These are phyloP conservation scores for Halcyon chelicuti DNA, from an alignment of 2,797 vertebrate species.

Conservation along the genomic window DNA sequence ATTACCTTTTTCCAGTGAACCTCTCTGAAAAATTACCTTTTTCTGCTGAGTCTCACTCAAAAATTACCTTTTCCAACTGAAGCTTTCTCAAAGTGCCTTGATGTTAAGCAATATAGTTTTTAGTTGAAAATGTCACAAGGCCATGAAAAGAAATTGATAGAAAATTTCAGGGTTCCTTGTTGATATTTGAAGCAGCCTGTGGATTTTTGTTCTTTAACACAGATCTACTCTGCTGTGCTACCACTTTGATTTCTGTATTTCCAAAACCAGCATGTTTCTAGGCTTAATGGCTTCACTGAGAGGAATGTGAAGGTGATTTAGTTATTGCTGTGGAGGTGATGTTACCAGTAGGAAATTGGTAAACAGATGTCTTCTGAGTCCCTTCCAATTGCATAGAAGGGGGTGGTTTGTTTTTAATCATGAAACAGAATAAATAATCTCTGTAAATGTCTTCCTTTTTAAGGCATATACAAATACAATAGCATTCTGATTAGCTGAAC, in stretches of 20 bases:
- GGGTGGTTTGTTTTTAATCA: slow-evolving; percentile 35
- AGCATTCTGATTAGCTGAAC: neutral
- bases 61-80: slow-evolving; percentile 87
- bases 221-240: slow-evolving; percentile 83
- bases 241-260: slow-evolving; percentile 87
- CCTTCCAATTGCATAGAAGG: slow-evolving; percentile 70
- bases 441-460: slow-evolving; percentile 51
- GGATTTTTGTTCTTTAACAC: slow-evolving; percentile 89
- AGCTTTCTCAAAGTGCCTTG: slow-evolving; percentile 85
- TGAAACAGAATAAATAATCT: slow-evolving; percentile 73
- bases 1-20: slow-evolving; percentile 88
- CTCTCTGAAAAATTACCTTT: slow-evolving; percentile 87
- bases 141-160: slow-evolving; percentile 86
- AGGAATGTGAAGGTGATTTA: slow-evolving; percentile 87
- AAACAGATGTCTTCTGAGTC: slow-evolving; percentile 77
- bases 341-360: slow-evolving; percentile 79
- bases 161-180: slow-evolving; percentile 88
- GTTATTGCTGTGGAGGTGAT: slow-evolving; percentile 80
- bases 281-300: slow-evolving; percentile 89
- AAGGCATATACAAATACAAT: neutral
- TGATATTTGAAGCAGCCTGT: slow-evolving; percentile 90
- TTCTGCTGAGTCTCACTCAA: slow-evolving; percentile 84
- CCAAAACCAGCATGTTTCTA: slow-evolving; percentile 87
- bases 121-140: slow-evolving; percentile 88
- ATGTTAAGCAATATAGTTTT: slow-evolving; percentile 90